Evolutionary conservation across 2,113 vertebrate genomes (phyloP).

Genomic region (Carollia perspicillata): DNA sequence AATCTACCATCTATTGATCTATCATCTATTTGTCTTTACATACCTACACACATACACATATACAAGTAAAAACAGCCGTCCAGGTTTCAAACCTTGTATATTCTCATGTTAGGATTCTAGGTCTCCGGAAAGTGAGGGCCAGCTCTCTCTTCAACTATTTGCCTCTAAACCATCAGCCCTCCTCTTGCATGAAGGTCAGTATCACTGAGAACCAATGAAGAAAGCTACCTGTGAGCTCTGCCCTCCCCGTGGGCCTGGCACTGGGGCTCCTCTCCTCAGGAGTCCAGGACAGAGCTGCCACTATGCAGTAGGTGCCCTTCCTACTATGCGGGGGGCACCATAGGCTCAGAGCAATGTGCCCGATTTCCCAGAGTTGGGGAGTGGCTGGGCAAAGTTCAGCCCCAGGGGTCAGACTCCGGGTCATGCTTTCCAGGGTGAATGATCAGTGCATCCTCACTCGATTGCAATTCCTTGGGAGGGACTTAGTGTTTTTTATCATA

Average conservation of each 20-base stretch:
- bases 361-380: background rate
- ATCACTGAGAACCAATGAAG: background rate
- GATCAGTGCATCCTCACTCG: background rate
- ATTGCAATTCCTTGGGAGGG: background rate
- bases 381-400: background rate
- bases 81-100: background rate
- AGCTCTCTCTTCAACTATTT: background rate
- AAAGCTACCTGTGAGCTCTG: background rate
- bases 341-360: no score
- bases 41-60: no score
- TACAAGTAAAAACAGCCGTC: background rate
- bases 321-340: background rate
- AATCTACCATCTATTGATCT: background rate
- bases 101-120: background rate
- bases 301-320: no score
- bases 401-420: no score
- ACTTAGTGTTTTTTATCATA: background rate
- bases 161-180: background rate
- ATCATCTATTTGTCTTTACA: background rate
- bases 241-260: background rate
- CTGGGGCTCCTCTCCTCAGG: background rate
- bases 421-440: accelerated
- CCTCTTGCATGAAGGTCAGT: background rate
- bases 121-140: background rate
- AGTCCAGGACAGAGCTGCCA: background rate